Percentiles rank a stretch among this genome's conserved stretches.
These are phyloP conservation scores for Myiotriccus ornatus DNA, from an alignment of 2,797 vertebrate species.

Conservation along the genomic window DNA sequence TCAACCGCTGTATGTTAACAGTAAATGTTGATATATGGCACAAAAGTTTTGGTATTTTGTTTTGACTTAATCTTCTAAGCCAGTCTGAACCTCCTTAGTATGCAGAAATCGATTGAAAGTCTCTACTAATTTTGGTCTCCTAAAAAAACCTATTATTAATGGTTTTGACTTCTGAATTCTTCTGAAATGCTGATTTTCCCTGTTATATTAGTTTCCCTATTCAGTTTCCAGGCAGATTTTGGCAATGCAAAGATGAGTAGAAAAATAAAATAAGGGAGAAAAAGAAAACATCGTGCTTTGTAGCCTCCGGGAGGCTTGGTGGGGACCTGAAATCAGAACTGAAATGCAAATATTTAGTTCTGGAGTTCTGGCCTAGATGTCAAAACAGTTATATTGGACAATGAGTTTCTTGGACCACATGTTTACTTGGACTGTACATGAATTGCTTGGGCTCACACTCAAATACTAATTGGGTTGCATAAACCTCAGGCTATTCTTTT, in stretches of 20 bases:
- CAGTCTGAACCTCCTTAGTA: neutral
- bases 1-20: neutral
- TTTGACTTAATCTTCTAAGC: neutral
- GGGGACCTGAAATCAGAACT: neutral
- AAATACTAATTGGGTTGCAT: neutral
- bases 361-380: neutral
- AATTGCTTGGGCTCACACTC: neutral
- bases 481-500: neutral
- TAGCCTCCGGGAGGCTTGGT: neutral
- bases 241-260: neutral
- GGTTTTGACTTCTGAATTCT: neutral
- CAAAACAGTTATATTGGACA: neutral
- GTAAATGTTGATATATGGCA: neutral
- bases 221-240: slow-evolving; percentile 11
- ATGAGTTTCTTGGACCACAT: neutral
- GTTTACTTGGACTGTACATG: neutral
- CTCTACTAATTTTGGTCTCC: neutral
- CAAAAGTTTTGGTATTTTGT: neutral
- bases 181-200: neutral
- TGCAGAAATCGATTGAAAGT: neutral
- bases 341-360: neutral
- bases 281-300: neutral
- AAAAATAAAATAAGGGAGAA: neutral
- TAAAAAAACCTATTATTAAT: neutral
- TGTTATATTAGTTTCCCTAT: neutral